Evolutionary conservation across 1,140 invertebrate species (phyloP).

Genomic region (Oncopeltus fasciatus): DNA sequence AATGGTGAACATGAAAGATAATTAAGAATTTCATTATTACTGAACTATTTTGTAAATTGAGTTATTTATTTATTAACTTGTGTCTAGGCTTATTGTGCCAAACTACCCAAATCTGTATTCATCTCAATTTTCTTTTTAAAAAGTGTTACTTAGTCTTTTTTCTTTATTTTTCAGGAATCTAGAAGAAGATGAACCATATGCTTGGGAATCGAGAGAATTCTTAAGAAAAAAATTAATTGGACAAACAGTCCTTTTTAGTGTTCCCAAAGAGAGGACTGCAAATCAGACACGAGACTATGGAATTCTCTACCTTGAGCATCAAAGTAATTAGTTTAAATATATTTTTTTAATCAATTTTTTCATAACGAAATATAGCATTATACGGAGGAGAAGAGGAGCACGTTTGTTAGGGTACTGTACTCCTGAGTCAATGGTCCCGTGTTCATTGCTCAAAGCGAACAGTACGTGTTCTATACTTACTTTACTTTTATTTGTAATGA

Average conservation of each 20-base stretch:
- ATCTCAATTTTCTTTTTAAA: no score
- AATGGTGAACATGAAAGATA: no score
- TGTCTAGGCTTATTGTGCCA: neutral
- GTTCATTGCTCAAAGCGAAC: no score
- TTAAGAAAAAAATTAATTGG: slow-evolving; percentile 83
- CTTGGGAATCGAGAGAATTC: slow-evolving; percentile 92
- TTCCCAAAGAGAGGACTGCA: slow-evolving; percentile 43
- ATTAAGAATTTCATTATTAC: neutral
- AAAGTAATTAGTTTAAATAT: no score
- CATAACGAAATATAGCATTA: no score
- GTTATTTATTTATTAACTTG: slow-evolving; percentile 10
- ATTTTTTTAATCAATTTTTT: no score
- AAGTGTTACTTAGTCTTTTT: neutral
- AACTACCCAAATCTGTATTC: neutral
- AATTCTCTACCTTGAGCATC: slow-evolving; percentile 58
- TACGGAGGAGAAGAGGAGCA: no score
- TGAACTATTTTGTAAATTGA: neutral
- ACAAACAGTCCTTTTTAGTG: slow-evolving; percentile 67
- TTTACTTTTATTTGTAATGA: no score
- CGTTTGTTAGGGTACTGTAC: no score
- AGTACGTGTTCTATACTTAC: no score
- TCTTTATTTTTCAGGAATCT: slow-evolving; percentile 27
- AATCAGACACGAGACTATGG: slow-evolving; percentile 69
- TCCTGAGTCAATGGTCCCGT: no score
- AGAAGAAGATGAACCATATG: slow-evolving; percentile 80